These are phyloP conservation scores for Hypomesus transpacificus DNA, from an alignment of 2,113 vertebrate species.

Conservation along the genomic window DNA sequence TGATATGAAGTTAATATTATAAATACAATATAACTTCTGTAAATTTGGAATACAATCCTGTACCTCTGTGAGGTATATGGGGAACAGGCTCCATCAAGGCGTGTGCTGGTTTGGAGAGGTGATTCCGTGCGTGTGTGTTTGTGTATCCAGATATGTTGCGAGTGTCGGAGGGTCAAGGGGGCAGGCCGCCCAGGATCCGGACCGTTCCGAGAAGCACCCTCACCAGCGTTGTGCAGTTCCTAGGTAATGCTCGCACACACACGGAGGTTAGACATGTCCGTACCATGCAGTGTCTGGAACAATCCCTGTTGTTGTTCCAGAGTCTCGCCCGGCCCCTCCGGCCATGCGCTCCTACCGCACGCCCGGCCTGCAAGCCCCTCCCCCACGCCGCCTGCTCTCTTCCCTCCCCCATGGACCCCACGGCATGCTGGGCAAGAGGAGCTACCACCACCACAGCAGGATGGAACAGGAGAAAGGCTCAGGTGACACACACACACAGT, in stretches of 20 bases:
- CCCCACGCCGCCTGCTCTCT: conserved; percentile 84
- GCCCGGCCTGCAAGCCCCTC: conserved; percentile 83
- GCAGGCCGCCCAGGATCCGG: conserved; percentile 85
- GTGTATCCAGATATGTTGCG: conserved; percentile 88
- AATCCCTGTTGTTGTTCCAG: conserved; percentile 63
- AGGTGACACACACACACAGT: conserved; percentile 41
- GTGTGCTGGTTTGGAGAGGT: conserved; percentile 44
- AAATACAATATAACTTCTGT: too few species aligned
- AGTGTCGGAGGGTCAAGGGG: conserved; percentile 83
- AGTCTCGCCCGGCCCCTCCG: conserved; percentile 84
- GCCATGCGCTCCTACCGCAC: conserved; percentile 83
- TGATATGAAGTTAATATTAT: too few species aligned
- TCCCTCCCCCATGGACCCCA: conserved; percentile 83
- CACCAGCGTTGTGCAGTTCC: conserved; percentile 90
- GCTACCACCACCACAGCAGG: conserved; percentile 92
- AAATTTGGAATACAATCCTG: too few species aligned
- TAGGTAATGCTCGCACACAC: conserved; percentile 74
- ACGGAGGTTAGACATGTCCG: background rate
- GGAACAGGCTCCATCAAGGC: conserved; percentile 8
- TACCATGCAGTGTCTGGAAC: conserved; percentile 28
- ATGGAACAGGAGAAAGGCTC: conserved; percentile 75
- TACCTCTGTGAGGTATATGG: too few species aligned
- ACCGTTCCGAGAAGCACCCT: conserved; percentile 85
- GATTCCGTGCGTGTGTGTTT: conserved; percentile 54
- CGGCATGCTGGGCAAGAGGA: conserved; percentile 94